Evolutionary conservation across 1,140 invertebrate genomes (phyloP).

Genomic region (Drosophila tropicalis): DNA sequence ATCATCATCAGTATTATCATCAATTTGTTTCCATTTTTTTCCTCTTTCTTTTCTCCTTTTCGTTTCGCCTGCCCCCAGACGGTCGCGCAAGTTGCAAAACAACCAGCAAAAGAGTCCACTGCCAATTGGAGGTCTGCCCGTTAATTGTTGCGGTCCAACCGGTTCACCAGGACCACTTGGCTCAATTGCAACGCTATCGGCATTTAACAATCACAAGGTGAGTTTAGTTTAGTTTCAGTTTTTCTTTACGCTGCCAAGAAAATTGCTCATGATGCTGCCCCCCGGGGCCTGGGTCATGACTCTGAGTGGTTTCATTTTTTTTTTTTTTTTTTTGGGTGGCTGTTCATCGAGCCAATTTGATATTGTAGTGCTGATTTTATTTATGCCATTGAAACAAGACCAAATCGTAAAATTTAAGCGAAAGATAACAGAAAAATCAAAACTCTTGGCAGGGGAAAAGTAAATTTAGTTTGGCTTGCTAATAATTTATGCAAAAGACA

Average conservation of each 20-base stretch:
- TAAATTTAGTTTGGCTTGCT: not conserved
- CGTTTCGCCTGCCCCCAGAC: constrained; percentile 74
- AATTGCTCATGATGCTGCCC: constrained; percentile 3
- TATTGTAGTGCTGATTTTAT: constrained; percentile 4
- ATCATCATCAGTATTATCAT: constrained; percentile 38
- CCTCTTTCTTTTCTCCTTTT: not conserved
- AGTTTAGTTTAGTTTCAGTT: constrained; percentile 65
- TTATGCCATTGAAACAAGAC: not conserved
- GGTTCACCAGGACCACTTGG: constrained; percentile 91
- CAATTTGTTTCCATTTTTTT: not conserved
- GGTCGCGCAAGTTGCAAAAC: constrained; percentile 90
- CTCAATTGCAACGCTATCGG: constrained; percentile 91
- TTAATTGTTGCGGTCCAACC: constrained; percentile 90
- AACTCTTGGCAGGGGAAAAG: not conserved
- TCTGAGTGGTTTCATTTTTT: not conserved
- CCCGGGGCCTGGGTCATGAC: not conserved
- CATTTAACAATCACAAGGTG: constrained; percentile 91
- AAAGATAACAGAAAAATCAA: not conserved
- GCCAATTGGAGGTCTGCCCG: constrained; percentile 88
- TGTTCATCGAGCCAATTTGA: constrained; percentile 3
- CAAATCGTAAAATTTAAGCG: not conserved
- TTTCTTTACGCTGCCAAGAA: constrained; percentile 36
- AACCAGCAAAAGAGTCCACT: constrained; percentile 88
- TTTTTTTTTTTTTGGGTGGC: not conserved
- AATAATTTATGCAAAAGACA: not conserved